Conservation (phyloP, 2,113 vertebrate genomes). For the Elachura formosa region DNA sequence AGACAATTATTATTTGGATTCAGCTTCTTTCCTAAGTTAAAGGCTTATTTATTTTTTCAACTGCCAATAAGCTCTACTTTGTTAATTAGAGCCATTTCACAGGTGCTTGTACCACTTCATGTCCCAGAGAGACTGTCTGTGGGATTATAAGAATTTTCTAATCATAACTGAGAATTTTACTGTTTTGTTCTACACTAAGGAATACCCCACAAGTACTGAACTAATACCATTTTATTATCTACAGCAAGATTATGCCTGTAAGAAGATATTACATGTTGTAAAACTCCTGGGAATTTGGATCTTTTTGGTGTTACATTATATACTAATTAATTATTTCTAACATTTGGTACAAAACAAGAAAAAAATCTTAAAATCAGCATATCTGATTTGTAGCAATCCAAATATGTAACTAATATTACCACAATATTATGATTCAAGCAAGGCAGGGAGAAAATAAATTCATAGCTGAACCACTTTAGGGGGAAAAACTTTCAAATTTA, state of each 20-base stretch:
- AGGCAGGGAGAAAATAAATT: background rate
- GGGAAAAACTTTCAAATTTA: background rate
- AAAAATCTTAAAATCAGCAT: background rate
- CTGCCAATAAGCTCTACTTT: background rate
- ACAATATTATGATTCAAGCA: background rate
- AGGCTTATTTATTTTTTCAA: background rate
- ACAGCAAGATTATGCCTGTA: background rate
- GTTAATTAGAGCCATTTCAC: background rate
- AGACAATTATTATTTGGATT: background rate
- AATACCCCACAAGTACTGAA: background rate
- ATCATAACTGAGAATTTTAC: background rate
- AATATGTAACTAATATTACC: conserved; percentile 13
- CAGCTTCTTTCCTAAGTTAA: background rate
- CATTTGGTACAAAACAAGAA: background rate
- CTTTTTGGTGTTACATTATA: background rate
- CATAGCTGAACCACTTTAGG: background rate
- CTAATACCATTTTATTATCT: background rate
- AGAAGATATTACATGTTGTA: background rate
- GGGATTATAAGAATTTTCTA: background rate
- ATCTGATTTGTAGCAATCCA: background rate
- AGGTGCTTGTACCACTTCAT: background rate
- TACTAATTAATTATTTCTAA: background rate
- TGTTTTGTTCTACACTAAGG: background rate
- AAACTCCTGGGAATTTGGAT: background rate
- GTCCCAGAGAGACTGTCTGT: background rate